Evolutionary conservation across 2,113 vertebrate genomes (phyloP).

Genomic region (Talpa occidentalis): DNA sequence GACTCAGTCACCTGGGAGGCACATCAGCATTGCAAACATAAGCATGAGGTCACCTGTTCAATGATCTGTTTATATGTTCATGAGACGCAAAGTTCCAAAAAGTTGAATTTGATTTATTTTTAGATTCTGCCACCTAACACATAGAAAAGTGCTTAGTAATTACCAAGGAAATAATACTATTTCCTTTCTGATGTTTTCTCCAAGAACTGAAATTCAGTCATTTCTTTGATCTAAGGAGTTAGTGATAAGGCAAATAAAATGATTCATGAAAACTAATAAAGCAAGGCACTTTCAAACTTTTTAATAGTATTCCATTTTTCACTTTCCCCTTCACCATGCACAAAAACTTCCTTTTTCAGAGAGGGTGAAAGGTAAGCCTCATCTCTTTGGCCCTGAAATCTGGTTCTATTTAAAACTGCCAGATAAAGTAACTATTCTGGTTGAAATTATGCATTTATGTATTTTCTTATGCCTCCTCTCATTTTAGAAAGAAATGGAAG

Average conservation of each 20-base stretch:
- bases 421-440: slow-evolving; percentile 12
- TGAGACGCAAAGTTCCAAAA: not conserved
- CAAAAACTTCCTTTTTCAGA: not conserved
- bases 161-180: not conserved
- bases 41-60: not conserved
- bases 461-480: slow-evolving; percentile 47
- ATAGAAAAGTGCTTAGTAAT: not conserved
- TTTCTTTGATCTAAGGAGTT: not conserved
- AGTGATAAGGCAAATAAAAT: not conserved
- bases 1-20: no score
- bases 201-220: not conserved
- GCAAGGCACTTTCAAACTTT: not conserved
- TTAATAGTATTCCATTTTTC: not conserved
- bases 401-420: not conserved
- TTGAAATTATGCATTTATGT: not conserved
- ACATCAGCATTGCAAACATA: not conserved
- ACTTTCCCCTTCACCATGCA: not conserved
- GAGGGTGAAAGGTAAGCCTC: not conserved
- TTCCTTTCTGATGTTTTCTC: not conserved
- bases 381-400: not conserved
- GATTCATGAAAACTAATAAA: slow-evolving; percentile 7
- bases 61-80: not conserved
- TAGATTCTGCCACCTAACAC: not conserved
- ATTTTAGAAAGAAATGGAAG: slow-evolving; percentile 50
- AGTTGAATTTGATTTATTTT: not conserved